Percentiles rank a stretch among this genome's conserved stretches.
phyloP scores from a whole-genome alignment of 2,113 vertebrate genomes.

The Chamaea fasciata region DNA sequence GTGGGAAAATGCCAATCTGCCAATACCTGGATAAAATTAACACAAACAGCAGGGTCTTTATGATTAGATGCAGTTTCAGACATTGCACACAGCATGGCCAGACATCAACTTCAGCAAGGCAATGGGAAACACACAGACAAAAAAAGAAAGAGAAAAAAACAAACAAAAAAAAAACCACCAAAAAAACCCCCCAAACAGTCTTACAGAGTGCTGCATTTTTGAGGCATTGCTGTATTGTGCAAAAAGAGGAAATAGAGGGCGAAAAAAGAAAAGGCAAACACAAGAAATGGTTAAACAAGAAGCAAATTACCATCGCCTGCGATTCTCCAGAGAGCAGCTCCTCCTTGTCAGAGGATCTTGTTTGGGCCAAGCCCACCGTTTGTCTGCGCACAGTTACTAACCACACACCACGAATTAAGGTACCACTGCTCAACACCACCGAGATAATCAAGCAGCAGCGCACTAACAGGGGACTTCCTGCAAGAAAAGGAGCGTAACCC shows the following conservation, averaged over 20 bases:
- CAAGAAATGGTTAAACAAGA: background rate
- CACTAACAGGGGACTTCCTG: background rate
- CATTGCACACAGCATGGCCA: background rate
- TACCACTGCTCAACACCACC: background rate
- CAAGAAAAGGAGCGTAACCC: background rate
- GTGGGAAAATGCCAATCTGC: background rate
- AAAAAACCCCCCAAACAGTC: background rate
- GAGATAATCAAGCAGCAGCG: background rate
- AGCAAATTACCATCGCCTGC: background rate
- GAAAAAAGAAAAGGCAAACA: background rate
- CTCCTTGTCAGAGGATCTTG: background rate
- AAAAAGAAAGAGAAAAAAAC: background rate
- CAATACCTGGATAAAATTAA: background rate
- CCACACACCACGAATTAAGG: background rate
- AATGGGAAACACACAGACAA: accelerated
- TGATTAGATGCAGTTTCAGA: background rate
- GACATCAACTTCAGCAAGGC: background rate
- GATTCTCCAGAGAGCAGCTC: background rate
- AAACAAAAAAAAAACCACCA: too few species aligned
- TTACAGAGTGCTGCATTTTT: background rate
- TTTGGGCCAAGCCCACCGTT: background rate
- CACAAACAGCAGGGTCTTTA: background rate
- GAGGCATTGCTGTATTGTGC: background rate
- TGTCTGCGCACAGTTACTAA: background rate
- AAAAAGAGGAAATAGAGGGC: background rate